phyloP scores from a whole-genome alignment of 2,888 invertebrate genomes.

The Drosophila siamana region DNA sequence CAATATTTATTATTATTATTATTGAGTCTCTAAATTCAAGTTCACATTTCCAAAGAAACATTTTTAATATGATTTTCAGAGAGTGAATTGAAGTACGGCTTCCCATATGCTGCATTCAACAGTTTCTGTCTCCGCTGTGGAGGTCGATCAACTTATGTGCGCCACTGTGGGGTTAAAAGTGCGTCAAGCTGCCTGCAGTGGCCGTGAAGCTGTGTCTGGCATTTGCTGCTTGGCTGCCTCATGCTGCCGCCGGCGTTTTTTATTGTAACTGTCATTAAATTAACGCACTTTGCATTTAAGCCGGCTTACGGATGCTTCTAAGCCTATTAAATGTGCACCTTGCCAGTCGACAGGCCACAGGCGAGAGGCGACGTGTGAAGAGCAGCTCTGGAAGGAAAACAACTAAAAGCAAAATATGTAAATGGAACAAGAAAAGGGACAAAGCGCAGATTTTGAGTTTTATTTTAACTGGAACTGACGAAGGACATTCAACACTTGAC shows the following conservation, averaged over 20 bases:
- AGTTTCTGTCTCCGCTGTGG: no score
- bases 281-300: constrained; percentile 71
- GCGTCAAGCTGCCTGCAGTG: constrained; percentile 17
- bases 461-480: constrained; percentile 21
- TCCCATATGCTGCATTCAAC: constrained; percentile 8
- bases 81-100: background rate
- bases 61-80: background rate
- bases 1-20: no score
- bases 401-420: constrained; percentile 6
- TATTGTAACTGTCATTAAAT: constrained; percentile 59
- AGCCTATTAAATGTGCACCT: constrained; percentile 61
- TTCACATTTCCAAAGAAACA: background rate
- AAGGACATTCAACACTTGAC: constrained; percentile 17
- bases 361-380: background rate
- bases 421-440: constrained; percentile 1
- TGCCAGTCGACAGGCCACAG: background rate
- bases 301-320: constrained; percentile 53
- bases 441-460: constrained; percentile 19
- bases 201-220: constrained; percentile 4
- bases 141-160: constrained; percentile 24
- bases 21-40: no score
- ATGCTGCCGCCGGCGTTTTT: constrained; percentile 8
- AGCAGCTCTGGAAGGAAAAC: background rate
- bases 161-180: constrained; percentile 11
- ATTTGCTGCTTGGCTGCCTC: background rate